A percentile compares a stretch with the other conserved stretches of the same genome.
These are phyloP conservation scores for Austrolebias charrua DNA, from an alignment of 2,797 vertebrate genomes.

Conservation along the genomic window DNA sequence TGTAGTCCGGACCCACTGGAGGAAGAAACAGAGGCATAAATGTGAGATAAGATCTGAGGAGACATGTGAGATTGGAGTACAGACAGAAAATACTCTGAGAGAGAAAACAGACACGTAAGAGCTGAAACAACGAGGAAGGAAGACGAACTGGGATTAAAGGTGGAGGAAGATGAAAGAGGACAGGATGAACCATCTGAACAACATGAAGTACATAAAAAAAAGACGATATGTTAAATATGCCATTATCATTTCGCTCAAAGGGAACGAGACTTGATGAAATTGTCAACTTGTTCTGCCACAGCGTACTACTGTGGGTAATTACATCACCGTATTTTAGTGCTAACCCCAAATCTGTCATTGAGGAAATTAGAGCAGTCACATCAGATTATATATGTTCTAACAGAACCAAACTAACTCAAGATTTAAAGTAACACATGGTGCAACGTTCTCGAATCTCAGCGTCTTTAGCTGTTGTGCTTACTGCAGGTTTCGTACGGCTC, in stretches of 20 bases:
- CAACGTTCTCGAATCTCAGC: no score
- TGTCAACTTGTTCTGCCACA: not conserved
- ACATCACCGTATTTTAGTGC: slow-evolving; percentile 1
- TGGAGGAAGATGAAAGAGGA: not conserved
- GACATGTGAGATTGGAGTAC: slow-evolving; percentile 4
- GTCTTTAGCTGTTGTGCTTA: slow-evolving; percentile 45
- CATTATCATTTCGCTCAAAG: slow-evolving; percentile 16
- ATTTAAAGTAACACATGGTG: no score
- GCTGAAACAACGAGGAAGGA: slow-evolving; percentile 4
- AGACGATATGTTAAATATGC: not conserved
- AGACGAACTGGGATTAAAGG: not conserved
- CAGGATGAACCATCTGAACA: slow-evolving; percentile 6
- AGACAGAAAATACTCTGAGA: not conserved
- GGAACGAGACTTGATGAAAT: slow-evolving; percentile 19
- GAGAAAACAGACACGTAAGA: not conserved
- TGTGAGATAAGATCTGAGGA: not conserved
- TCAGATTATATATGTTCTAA: no score
- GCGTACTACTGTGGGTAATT: no score
- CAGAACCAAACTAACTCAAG: no score
- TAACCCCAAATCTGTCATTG: slow-evolving; percentile 2
- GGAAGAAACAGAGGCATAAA: slow-evolving; percentile 2
- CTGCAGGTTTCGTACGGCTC: slow-evolving; percentile 73
- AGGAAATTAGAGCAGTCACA: no score
- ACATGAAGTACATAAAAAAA: slow-evolving; percentile 8
- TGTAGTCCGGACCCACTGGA: slow-evolving; percentile 70